phyloP scores from a whole-genome alignment of 2,797 vertebrate species.

The Coilia nasus region DNA sequence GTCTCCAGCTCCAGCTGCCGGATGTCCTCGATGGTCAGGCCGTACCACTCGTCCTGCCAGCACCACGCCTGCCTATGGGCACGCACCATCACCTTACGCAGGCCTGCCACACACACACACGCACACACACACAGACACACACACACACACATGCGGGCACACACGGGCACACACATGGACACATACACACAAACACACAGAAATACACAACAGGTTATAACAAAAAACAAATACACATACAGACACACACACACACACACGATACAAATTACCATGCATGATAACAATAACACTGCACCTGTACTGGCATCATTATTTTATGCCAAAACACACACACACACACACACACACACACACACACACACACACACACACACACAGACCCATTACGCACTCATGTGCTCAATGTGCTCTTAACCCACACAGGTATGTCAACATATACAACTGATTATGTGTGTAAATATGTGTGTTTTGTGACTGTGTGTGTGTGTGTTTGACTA shows the following conservation, averaged over 20 bases:
- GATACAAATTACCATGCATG: no score
- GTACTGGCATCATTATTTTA: neutral
- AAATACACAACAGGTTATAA: no score
- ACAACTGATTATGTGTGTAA: neutral
- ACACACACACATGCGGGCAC: neutral
- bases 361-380: neutral
- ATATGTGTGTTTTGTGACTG: neutral
- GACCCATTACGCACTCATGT: neutral
- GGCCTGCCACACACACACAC: conserved; percentile 69
- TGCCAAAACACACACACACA: neutral
- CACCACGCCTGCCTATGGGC: conserved; percentile 98
- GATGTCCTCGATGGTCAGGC: conserved; percentile 95
- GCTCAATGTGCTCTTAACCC: neutral
- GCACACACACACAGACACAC: neutral
- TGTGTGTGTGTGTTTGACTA: neutral
- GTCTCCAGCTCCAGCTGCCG: conserved; percentile 93
- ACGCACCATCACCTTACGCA: conserved; percentile 96
- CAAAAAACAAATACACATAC: no score
- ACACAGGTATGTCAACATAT: neutral
- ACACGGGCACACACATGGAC: neutral
- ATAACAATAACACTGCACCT: neutral
- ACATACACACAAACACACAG: neutral
- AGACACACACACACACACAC: neutral
- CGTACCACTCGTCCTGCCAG: conserved; percentile 98
- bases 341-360: neutral